These are phyloP conservation scores for Ancistrus triradiatus DNA, from an alignment of 2,113 vertebrate species.

Conservation along the genomic window DNA sequence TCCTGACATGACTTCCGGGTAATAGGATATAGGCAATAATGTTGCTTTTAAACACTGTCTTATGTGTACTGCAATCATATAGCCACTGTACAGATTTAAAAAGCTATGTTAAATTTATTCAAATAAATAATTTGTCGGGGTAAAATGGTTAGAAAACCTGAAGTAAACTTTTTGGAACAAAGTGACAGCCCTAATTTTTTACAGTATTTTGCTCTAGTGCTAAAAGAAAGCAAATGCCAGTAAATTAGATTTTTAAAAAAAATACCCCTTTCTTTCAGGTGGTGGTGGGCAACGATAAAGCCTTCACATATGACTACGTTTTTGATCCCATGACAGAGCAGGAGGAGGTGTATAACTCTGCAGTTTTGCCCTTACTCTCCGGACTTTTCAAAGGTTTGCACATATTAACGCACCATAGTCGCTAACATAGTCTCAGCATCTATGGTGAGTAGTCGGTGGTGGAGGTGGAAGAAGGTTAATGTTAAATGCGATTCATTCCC, in stretches of 20 bases:
- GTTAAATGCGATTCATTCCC: conserved; percentile 22
- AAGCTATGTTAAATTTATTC: no score
- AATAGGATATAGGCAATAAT: no score
- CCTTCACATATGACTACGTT: conserved; percentile 90
- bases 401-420: not conserved
- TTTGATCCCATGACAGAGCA: conserved; percentile 88
- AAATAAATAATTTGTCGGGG: no score
- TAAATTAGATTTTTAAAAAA: not conserved
- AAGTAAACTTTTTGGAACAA: no score
- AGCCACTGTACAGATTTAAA: no score
- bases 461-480: not conserved
- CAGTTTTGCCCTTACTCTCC: conserved; percentile 77
- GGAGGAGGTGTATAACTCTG: conserved; percentile 84
- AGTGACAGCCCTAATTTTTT: no score
- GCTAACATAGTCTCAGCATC: no score
- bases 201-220: not conserved
- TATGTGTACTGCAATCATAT: no score
- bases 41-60: no score
- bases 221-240: not conserved
- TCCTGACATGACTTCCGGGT: no score
- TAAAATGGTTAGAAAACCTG: no score
- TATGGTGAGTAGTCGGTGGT: no score
- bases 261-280: conserved; percentile 66
- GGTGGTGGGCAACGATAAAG: conserved; percentile 84
- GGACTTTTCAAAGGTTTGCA: conserved; percentile 88